A percentile compares a stretch with the other conserved stretches of the same genome.
These are phyloP conservation scores for Fistularia commersonii DNA, from an alignment of 2,797 vertebrate species.

Conservation along the genomic window DNA sequence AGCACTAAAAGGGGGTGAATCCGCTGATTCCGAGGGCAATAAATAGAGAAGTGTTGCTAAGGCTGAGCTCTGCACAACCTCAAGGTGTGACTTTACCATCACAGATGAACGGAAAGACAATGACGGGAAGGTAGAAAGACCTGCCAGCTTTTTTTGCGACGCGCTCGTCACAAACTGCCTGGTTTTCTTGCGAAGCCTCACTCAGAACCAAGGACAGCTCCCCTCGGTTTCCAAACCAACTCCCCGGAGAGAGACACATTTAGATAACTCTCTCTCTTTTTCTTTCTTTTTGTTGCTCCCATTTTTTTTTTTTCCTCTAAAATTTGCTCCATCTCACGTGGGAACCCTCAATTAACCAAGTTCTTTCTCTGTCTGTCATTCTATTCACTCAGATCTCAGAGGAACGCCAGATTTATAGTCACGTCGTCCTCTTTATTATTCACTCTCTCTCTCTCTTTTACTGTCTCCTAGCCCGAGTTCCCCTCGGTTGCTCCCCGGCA, in stretches of 20 bases:
- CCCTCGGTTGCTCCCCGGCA: conserved; percentile 40
- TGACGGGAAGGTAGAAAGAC: conserved; percentile 42
- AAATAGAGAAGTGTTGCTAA: too few species aligned
- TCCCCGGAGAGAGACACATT: conserved; percentile 55
- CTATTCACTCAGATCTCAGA: conserved; percentile 48
- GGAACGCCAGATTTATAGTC: conserved; percentile 59
- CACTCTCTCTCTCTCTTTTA: conserved; percentile 7
- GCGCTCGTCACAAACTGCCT: conserved; percentile 59
- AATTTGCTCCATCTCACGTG: conserved; percentile 40
- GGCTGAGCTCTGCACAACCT: too few species aligned
- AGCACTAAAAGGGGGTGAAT: too few species aligned
- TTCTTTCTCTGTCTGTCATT: conserved; percentile 47
- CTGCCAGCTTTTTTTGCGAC: conserved; percentile 19
- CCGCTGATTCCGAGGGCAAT: too few species aligned
- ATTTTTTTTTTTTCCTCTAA: conserved; percentile 42
- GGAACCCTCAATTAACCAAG: conserved; percentile 57
- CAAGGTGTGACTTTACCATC: too few species aligned
- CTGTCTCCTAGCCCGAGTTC: conserved; percentile 46
- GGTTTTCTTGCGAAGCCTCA: conserved; percentile 54
- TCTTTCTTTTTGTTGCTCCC: conserved; percentile 24
- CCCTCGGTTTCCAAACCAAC: conserved; percentile 31
- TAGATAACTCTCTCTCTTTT: conserved; percentile 46
- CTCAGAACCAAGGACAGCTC: conserved; percentile 68
- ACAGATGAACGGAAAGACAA: conserved; percentile 36
- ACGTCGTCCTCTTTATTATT: conserved; percentile 33